phyloP scores from a whole-genome alignment of 2,888 invertebrate genomes.

The Synanthedon formicaeformis region DNA sequence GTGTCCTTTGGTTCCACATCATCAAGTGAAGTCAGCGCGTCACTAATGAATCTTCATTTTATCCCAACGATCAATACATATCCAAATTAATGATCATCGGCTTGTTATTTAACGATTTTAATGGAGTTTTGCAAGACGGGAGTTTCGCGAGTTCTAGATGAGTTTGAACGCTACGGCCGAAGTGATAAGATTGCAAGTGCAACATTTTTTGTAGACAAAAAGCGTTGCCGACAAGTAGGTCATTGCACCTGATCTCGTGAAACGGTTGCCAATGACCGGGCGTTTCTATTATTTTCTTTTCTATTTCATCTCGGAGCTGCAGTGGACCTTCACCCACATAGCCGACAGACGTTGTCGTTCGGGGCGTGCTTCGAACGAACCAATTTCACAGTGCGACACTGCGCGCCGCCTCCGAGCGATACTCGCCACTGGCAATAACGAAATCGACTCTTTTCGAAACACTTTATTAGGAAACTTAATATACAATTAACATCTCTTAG shows the following conservation, averaged over 20 bases:
- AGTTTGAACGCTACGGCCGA: too few relatives aligned
- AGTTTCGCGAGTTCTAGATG: too few relatives aligned
- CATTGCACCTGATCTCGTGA: slow-evolving; percentile 27
- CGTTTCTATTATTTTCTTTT: slow-evolving; percentile 19
- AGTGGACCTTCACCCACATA: slow-evolving; percentile 53
- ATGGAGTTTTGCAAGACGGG: too few relatives aligned
- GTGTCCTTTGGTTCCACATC: too few relatives aligned
- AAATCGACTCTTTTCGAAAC: slow-evolving; percentile 55
- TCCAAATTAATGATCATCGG: too few relatives aligned
- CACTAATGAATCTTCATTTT: too few relatives aligned
- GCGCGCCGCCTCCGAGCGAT: slow-evolving; percentile 15
- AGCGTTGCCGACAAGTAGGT: slow-evolving; percentile 20
- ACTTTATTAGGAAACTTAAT: slow-evolving; percentile 63
- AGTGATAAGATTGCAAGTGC: neutral
- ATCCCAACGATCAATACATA: too few relatives aligned
- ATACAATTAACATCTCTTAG: slow-evolving; percentile 27
- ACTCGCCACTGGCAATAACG: slow-evolving; percentile 35
- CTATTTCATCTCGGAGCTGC: slow-evolving; percentile 23
- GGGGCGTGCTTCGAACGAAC: slow-evolving; percentile 22
- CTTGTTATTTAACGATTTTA: too few relatives aligned
- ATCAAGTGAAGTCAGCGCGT: too few relatives aligned
- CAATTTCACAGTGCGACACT: slow-evolving; percentile 43
- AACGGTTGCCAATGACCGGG: slow-evolving; percentile 10
- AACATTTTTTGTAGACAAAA: neutral
- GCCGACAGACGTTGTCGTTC: slow-evolving; percentile 28